These are phyloP conservation scores for Benitochromis conjunctus DNA, from an alignment of 2,113 vertebrate genomes.

Conservation along the genomic window DNA sequence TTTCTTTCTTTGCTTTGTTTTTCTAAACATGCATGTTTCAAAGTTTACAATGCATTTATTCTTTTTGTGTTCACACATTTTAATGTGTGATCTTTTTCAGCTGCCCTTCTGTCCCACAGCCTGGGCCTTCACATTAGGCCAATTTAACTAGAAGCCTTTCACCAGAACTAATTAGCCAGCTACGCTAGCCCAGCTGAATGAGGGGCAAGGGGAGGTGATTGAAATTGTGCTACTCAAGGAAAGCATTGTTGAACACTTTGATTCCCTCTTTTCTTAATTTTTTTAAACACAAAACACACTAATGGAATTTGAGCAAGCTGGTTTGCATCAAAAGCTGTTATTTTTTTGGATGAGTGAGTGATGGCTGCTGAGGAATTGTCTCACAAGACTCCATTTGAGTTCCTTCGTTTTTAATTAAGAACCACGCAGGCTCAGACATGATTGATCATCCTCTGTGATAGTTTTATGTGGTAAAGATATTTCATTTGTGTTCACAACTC, in stretches of 20 bases:
- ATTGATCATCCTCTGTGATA: background rate
- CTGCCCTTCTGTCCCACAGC: background rate
- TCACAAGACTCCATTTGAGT: background rate
- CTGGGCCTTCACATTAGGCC: background rate
- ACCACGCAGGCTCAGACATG: background rate
- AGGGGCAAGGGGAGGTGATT: background rate
- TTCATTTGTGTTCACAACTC: slow-evolving; percentile 16
- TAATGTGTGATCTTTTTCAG: background rate
- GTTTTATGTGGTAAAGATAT: background rate
- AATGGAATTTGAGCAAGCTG: background rate
- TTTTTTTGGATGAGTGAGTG: background rate
- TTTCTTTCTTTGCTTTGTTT: background rate
- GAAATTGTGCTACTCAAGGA: background rate
- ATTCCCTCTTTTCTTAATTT: background rate
- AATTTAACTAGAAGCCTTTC: background rate
- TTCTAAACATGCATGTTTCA: background rate
- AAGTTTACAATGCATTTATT: background rate
- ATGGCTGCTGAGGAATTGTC: background rate
- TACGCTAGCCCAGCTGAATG: background rate
- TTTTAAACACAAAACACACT: background rate
- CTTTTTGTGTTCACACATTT: background rate
- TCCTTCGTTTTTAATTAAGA: background rate
- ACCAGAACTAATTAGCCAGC: background rate
- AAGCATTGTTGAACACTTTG: background rate
- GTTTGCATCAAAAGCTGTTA: background rate